Evolutionary conservation across 2,797 vertebrate species (phyloP).

Genomic region (Eutrigla gurnardus): DNA sequence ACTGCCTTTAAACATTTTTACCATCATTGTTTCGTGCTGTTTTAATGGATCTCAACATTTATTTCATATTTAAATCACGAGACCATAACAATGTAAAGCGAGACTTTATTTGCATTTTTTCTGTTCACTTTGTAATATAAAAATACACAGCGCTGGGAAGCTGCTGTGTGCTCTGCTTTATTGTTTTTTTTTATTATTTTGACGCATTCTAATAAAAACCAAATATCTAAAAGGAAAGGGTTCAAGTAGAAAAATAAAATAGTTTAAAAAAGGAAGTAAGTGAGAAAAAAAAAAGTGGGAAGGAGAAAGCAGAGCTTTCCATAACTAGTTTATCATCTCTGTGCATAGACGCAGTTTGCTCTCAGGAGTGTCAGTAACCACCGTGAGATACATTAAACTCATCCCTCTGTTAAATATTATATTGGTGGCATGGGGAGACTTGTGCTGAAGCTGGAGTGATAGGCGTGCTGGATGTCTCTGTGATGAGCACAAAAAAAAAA

Average conservation of each 20-base stretch:
- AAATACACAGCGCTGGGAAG: conserved; percentile 6
- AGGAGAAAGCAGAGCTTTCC: conserved; percentile 34
- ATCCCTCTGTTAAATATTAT: conserved; percentile 63
- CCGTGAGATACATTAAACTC: conserved; percentile 55
- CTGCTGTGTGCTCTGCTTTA: conserved; percentile 30
- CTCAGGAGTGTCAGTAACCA: conserved; percentile 39
- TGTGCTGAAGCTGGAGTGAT: conserved; percentile 32
- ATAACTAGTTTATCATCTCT: conserved; percentile 41
- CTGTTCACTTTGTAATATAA: conserved; percentile 1
- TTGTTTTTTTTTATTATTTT: conserved; percentile 31
- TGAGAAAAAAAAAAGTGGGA: conserved; percentile 11
- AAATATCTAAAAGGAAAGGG: conserved; percentile 45
- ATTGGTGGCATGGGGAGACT: conserved; percentile 35
- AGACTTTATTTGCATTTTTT: conserved; percentile 16
- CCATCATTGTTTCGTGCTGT: neutral
- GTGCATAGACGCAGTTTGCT: conserved; percentile 34
- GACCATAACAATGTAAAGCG: conserved; percentile 13
- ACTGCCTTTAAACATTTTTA: conserved; percentile 4
- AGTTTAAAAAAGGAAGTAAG: conserved; percentile 35
- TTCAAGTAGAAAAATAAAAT: conserved; percentile 15
- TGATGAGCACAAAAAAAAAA: conserved; percentile 17
- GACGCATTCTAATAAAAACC: conserved; percentile 43
- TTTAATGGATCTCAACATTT: conserved; percentile 31
- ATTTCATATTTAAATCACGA: conserved; percentile 37
- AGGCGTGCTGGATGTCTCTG: conserved; percentile 14